Evolutionary conservation across 1,140 invertebrate genomes (phyloP), one percentile per base, ranked within the genome.

Genomic region (Bombus balteatus): DNA sequence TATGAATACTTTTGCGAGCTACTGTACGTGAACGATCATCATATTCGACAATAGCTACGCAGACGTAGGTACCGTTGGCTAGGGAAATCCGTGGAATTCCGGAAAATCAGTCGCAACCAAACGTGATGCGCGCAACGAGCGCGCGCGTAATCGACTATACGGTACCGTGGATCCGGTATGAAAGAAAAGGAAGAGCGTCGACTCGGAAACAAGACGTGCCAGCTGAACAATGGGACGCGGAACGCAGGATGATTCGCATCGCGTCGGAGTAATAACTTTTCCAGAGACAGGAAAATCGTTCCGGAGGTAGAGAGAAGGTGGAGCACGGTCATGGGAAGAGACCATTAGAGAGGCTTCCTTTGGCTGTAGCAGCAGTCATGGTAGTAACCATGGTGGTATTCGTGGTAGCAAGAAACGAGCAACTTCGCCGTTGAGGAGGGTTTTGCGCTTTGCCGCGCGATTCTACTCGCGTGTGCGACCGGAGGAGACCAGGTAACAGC

Each of bases 401-500:
- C 59, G n/a, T 62, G 28, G 59, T 62, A 62, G 82, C 85, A 86
- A 91, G 90, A 92, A 92, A 87, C 90, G 87, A 91, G 91, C 88
- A 90, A 34, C 28, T 15, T 32, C 83, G 75, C 47, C 66, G 62
- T 22, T n/a, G 18, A 81, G 47, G 32, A 57, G 39, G 80, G 80
- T 75, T 82, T 71, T 78, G 25, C 57, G 28, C 32, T 28, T 47
- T 25, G 65, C 37, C 53, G 81, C 62, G 41, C 41, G 59, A 22
- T 32, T 77, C 28, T 68, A 70, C 68, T 34, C 68, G 73, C 84
- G 70, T 79, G 81, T 80, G 68, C 57, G 68, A 66, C 68, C 71
- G 71, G 85, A 73, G 79, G 80, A 84, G 87, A 87, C 83, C 89
- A 91, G 91, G 91, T 92, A 92, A 92, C 91, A 92, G 92, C 92